Conservation (phyloP, 2,888 invertebrate genomes). For the Diachrysia chrysitis region DNA sequence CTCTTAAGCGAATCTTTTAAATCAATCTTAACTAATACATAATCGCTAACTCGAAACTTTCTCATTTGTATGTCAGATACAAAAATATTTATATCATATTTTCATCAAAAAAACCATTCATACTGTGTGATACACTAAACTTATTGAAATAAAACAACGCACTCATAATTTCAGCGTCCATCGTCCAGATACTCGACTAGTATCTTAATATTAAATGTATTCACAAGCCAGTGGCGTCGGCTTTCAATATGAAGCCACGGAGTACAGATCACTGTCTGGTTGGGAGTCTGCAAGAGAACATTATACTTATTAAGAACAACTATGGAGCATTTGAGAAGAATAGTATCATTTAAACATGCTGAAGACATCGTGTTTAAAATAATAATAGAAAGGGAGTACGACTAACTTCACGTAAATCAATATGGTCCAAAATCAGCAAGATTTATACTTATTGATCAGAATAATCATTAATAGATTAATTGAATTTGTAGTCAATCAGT, state of each 20-base stretch:
- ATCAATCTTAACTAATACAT: conserved; percentile 84
- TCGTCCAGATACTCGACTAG: conserved; percentile 77
- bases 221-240: conserved; percentile 80
- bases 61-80: conserved; percentile 81
- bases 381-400: neutral
- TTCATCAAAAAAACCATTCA: conserved; percentile 86
- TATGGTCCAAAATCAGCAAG: neutral
- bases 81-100: conserved; percentile 86
- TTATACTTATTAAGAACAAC: conserved; percentile 25
- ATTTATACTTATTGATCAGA: neutral
- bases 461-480: neutral
- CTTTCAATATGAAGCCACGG: conserved; percentile 81
- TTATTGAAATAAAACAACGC: conserved; percentile 76
- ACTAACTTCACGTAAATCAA: neutral
- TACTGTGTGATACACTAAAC: conserved; percentile 80
- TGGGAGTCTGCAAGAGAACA: conserved; percentile 75
- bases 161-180: conserved; percentile 72
- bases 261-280: conserved; percentile 77
- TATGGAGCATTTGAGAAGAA: conserved; percentile 1
- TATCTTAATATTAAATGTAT: conserved; percentile 78
- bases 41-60: conserved; percentile 80
- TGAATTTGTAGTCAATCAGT: neutral
- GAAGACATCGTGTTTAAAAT: neutral
- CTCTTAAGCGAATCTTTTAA: conserved; percentile 84
- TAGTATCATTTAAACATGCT: neutral